Evolutionary conservation across 2,797 vertebrate genomes (phyloP), one percentile per base, ranked within the genome.

Genomic region (Typhlichthys eigenmanni): DNA sequence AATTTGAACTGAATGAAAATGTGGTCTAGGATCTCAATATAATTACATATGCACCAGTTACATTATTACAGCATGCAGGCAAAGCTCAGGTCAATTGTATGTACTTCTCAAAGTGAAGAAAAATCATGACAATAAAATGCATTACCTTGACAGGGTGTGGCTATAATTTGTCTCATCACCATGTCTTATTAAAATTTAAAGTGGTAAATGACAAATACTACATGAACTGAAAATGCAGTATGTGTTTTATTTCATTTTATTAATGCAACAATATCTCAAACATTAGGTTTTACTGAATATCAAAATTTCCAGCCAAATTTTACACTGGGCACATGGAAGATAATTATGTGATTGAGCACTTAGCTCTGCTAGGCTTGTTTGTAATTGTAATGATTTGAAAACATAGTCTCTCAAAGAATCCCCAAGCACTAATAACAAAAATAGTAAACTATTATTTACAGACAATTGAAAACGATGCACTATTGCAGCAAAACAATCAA

Each of bases 1-100:
- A 43, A 43, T 43, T 43, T 43, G 38, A 43, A 43, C 7, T 43
- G 38, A 43, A 43, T 43, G 2, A 10, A 43, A 43, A 43, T 43
- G 38, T 43, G 8, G 9, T 43, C 38, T 8, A 43, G 38, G 7
- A 43, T 43, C 38, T 10, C 38, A 7, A 43, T 43, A 43, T 43
- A 43, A 43, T 43, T 43, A 2, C 32, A 6, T 56, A 13, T 32
- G 8, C 53, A 43, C 32, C 52, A 5, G n/a, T 47, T 13, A 34
- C 32, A 38, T 11, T 13, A 13, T 55, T 58, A 55, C 61, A 68
- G 10, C 29, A 12, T 3, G 24, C 24, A 29, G 24, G 24, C 24
- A 29, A 29, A 29, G 24, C 73, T 73, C 34, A 62, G 74, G 81
- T 60, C 57, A 75, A 87, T 80, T 89, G 77, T 76, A 74, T 68